Evolutionary conservation across 2,888 invertebrate genomes (phyloP).

Genomic region (Branchellion lobata): DNA sequence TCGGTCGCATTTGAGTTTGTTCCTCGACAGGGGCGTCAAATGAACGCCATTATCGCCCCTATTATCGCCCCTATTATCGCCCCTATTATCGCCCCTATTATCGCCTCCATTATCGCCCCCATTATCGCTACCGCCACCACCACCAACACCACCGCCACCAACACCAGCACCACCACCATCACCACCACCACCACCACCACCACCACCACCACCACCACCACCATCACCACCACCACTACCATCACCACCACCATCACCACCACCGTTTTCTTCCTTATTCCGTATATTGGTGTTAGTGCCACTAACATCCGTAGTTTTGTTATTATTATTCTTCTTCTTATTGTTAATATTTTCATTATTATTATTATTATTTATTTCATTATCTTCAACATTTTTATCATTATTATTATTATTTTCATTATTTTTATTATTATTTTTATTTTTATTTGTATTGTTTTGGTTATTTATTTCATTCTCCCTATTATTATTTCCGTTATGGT

Average conservation of each 20-base stretch:
- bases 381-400: neutral
- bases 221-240: constrained; percentile 32
- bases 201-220: constrained; percentile 23
- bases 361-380: neutral
- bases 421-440: neutral
- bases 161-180: neutral
- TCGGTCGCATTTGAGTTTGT: neutral
- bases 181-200: constrained; percentile 14
- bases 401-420: neutral
- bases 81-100: neutral
- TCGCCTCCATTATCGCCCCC: neutral
- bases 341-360: constrained; percentile 5
- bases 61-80: constrained; percentile 23
- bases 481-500: constrained; percentile 12
- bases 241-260: neutral
- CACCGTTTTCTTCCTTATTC: neutral
- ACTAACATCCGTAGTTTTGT: neutral
- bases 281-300: neutral
- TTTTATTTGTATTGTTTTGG: neutral
- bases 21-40: neutral
- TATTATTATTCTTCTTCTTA: constrained; percentile 9
- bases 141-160: neutral
- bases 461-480: neutral
- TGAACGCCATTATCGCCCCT: constrained; percentile 4
- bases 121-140: constrained; percentile 17